These are phyloP conservation scores for Alca torda DNA, from an alignment of 2,797 vertebrate species.

Conservation along the genomic window DNA sequence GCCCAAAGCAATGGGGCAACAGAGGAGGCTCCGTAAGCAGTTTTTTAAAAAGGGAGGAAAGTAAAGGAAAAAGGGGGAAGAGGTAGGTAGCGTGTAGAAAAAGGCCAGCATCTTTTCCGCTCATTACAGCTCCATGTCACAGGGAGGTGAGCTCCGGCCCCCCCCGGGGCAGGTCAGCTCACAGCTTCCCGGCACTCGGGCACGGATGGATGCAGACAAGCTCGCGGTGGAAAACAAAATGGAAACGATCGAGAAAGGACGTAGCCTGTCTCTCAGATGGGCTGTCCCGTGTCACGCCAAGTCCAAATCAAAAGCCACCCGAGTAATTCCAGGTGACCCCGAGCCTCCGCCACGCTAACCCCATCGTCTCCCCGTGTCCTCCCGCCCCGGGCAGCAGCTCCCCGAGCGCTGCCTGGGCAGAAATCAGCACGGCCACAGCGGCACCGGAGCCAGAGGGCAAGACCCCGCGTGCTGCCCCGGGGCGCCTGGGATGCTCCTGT, in stretches of 20 bases:
- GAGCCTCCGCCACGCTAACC: fast-evolving
- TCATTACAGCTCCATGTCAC: background rate
- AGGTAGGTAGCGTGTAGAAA: background rate
- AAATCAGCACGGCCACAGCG: background rate
- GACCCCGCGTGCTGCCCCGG: background rate
- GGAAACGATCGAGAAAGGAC: background rate
- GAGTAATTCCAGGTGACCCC: background rate
- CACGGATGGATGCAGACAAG: background rate
- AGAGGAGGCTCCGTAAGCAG: background rate
- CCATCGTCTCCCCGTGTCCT: fast-evolving
- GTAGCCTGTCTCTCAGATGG: background rate
- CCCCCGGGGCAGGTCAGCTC: background rate
- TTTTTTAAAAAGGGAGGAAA: background rate
- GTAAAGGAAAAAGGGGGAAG: background rate
- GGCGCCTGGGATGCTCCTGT: background rate
- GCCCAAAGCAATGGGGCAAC: background rate
- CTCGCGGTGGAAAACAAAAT: background rate
- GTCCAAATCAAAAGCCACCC: background rate
- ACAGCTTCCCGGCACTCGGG: fast-evolving
- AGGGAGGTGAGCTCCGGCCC: background rate
- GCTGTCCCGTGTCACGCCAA: background rate
- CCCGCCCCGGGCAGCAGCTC: background rate
- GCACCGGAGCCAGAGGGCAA: background rate
- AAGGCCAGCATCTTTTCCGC: background rate
- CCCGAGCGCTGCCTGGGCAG: background rate